Percentiles rank a stretch among this genome's conserved stretches.
Conservation (phyloP, 2,797 vertebrate genomes). For the Cynopterus sphinx region DNA sequence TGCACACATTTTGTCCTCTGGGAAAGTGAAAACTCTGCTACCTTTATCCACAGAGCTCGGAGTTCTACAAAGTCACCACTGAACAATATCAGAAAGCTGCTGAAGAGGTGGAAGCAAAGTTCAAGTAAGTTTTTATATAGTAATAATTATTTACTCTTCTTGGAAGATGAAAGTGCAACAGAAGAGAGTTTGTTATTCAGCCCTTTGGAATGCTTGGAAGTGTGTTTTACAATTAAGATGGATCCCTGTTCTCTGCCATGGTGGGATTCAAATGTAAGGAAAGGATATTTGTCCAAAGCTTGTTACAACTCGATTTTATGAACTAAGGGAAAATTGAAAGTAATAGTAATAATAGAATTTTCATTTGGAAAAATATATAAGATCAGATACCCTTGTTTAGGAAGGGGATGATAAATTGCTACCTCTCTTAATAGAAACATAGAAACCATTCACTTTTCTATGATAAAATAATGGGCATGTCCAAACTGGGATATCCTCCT, state of each 20-base stretch:
- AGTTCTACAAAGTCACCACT: constrained; percentile 96
- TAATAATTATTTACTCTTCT: background rate
- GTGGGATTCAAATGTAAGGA: constrained; percentile 24
- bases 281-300: background rate
- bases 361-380: constrained; percentile 7
- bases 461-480: background rate
- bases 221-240: background rate
- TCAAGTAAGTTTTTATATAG: constrained; percentile 90
- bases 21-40: constrained; percentile 29
- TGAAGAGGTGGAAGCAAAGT: constrained; percentile 93
- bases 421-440: constrained; percentile 61
- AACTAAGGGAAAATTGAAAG: constrained; percentile 47
- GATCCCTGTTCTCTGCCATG: background rate
- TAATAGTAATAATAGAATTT: constrained; percentile 23
- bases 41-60: constrained; percentile 89
- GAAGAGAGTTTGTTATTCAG: background rate
- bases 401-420: constrained; percentile 73
- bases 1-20: background rate
- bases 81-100: constrained; percentile 96
- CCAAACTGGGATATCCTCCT: constrained; percentile 24
- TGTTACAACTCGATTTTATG: background rate
- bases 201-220: background rate
- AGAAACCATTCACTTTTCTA: constrained; percentile 21
- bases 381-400: constrained; percentile 9
- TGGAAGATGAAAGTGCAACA: background rate